Conservation (phyloP, 2,888 invertebrate genomes). For the Plusia festucae region DNA sequence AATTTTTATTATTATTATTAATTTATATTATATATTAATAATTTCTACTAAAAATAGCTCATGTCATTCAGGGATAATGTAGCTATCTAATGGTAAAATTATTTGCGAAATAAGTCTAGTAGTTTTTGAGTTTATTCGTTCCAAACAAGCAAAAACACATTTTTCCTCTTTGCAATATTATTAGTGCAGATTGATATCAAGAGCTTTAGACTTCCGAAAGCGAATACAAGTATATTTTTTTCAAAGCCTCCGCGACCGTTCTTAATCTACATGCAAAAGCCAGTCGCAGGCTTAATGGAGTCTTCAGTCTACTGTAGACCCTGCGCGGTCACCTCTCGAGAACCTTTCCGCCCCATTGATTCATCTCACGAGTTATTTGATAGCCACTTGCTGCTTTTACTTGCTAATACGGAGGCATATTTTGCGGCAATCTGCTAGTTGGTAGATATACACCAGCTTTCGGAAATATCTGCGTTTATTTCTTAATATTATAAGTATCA, state of each 20-base stretch:
- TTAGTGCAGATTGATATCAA: too few species aligned
- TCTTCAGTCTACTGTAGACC: neutral
- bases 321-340: neutral
- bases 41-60: too few species aligned
- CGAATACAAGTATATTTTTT: neutral
- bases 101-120: too few species aligned
- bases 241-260: neutral
- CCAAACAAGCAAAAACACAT: too few species aligned
- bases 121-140: too few species aligned
- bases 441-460: neutral
- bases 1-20: too few species aligned
- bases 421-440: neutral
- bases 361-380: constrained; percentile 4
- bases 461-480: too few species aligned
- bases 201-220: neutral
- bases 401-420: constrained; percentile 1
- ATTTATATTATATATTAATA: too few species aligned
- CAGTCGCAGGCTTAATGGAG: neutral
- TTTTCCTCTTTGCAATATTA: too few species aligned
- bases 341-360: neutral
- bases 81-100: too few species aligned
- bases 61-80: too few species aligned
- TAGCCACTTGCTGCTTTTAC: neutral
- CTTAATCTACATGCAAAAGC: neutral
- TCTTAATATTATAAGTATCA: too few species aligned